These are phyloP conservation scores for Furnarius figulus DNA, from an alignment of 2,113 vertebrate species.

Conservation along the genomic window DNA sequence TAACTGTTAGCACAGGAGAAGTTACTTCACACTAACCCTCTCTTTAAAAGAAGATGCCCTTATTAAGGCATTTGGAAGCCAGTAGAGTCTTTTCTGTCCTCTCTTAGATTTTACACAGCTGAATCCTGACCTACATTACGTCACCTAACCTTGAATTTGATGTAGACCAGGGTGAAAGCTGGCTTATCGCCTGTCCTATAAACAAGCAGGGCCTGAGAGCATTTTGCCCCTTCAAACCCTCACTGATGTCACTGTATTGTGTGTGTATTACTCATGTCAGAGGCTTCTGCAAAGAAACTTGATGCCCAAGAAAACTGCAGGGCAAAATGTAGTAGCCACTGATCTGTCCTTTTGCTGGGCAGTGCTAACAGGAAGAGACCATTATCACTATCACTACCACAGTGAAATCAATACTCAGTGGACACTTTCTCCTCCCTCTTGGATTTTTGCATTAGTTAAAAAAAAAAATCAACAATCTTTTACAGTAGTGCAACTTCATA, in stretches of 20 bases:
- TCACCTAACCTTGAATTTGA: slow-evolving; percentile 41
- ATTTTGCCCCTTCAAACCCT: background rate
- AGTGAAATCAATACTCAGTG: background rate
- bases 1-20: slow-evolving; percentile 45
- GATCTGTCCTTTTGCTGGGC: background rate
- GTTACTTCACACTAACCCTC: slow-evolving; percentile 9
- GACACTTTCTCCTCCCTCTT: background rate
- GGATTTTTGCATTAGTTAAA: background rate
- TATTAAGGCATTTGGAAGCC: slow-evolving; percentile 69
- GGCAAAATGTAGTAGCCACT: background rate
- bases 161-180: slow-evolving; percentile 48
- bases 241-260: slow-evolving; percentile 1
- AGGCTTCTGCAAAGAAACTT: background rate
- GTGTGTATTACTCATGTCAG: background rate
- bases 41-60: slow-evolving; percentile 48
- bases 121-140: slow-evolving; percentile 20
- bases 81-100: background rate
- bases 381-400: background rate
- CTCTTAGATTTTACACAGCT: slow-evolving; percentile 12
- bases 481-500: background rate
- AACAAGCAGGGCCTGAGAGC: slow-evolving; percentile 12
- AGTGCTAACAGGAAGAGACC: background rate
- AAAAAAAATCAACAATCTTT: background rate
- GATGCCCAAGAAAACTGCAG: background rate
- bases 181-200: slow-evolving; percentile 16